Evolutionary conservation across 2,797 vertebrate species (phyloP).

Genomic region (Balearica regulorum): DNA sequence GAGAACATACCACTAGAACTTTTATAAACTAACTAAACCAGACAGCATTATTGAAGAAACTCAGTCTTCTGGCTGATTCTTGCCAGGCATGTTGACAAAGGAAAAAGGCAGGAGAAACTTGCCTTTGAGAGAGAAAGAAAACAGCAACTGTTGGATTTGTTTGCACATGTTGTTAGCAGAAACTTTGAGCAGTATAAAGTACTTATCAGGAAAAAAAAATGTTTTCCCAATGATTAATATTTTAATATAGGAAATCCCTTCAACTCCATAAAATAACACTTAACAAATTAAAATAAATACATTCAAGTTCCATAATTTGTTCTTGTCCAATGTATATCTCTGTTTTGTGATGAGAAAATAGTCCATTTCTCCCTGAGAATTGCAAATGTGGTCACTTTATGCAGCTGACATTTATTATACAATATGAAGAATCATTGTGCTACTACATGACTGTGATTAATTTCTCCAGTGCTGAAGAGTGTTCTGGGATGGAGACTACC

Average conservation of each 20-base stretch:
- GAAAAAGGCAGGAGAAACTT: neutral
- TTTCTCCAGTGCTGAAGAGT: neutral
- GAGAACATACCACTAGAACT: neutral
- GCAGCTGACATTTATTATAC: constrained; percentile 35
- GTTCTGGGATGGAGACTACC: neutral
- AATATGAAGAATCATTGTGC: neutral
- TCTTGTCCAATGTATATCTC: neutral
- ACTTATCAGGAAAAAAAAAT: neutral
- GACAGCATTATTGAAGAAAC: neutral
- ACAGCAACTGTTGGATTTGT: neutral
- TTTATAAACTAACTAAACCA: neutral
- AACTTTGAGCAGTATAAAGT: neutral
- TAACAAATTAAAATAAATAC: constrained; percentile 9
- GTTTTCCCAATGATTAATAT: neutral
- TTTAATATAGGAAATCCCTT: neutral
- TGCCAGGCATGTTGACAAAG: neutral
- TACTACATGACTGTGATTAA: neutral
- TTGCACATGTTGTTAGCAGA: neutral
- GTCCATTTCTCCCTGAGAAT: neutral
- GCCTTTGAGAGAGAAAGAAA: neutral
- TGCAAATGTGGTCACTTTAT: neutral
- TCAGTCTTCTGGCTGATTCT: neutral
- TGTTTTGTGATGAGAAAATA: neutral
- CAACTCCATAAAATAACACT: neutral
- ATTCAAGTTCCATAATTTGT: neutral